Conservation (phyloP, 2,113 vertebrate genomes). For the Tringa solitaria region DNA sequence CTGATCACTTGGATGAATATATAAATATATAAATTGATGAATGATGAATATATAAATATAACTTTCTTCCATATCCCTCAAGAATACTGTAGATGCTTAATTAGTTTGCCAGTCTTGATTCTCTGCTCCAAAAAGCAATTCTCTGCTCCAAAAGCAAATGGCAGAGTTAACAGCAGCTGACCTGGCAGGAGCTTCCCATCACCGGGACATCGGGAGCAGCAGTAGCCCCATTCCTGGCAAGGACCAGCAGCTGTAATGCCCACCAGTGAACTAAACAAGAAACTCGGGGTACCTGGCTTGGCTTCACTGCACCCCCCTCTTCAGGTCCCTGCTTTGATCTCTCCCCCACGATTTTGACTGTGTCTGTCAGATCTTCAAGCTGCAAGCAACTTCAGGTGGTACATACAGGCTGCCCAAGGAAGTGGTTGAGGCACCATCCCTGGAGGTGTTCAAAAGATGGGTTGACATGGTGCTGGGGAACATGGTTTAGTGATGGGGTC, state of each 20-base stretch:
- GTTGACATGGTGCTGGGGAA: too few relatives aligned
- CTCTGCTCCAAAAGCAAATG: background rate
- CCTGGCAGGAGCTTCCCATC: background rate
- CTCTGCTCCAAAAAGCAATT: background rate
- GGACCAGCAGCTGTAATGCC: background rate
- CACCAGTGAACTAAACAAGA: background rate
- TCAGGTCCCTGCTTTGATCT: background rate
- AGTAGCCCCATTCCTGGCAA: background rate
- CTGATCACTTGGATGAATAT: background rate
- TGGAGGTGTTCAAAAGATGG: too few relatives aligned
- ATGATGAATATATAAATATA: fast-evolving
- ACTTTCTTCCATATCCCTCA: background rate
- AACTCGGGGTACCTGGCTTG: background rate
- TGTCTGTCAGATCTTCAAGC: background rate
- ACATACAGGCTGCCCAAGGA: too few relatives aligned
- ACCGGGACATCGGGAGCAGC: fast-evolving
- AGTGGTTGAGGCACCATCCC: too few relatives aligned
- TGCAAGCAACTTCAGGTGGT: background rate
- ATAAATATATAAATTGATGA: background rate
- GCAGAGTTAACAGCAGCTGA: background rate
- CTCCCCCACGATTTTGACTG: background rate
- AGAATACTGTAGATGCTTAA: background rate
- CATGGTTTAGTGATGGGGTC: too few relatives aligned
- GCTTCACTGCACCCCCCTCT: background rate
- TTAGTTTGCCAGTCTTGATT: background rate